Conservation (phyloP, 2,888 invertebrate species). For the Marasmarcha lunaedactyla region DNA sequence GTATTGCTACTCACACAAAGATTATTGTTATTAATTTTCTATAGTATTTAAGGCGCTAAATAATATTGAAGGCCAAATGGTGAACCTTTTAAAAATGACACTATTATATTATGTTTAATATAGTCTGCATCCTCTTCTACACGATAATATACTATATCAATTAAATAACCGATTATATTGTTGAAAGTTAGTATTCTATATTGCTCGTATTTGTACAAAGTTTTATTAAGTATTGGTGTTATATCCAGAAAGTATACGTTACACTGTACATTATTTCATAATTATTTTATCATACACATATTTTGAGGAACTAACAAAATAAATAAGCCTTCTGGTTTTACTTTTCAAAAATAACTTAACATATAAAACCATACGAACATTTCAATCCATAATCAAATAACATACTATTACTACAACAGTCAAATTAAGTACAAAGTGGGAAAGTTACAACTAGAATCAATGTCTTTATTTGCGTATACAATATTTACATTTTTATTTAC, state of each 20-base stretch:
- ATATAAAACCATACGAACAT: slow-evolving; percentile 5
- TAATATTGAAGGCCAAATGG: slow-evolving; percentile 1
- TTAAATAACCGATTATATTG: slow-evolving; percentile 53
- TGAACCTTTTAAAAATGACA: slow-evolving; percentile 2
- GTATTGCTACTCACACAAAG: no score
- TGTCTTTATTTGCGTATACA: slow-evolving; percentile 46
- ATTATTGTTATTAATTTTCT: slow-evolving; percentile 1
- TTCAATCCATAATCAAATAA: slow-evolving; percentile 22
- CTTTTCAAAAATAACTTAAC: slow-evolving; percentile 5
- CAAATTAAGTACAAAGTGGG: slow-evolving; percentile 57
- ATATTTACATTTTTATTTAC: slow-evolving; percentile 64
- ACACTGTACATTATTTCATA: slow-evolving; percentile 45
- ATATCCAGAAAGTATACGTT: slow-evolving; percentile 56
- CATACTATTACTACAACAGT: slow-evolving; percentile 34
- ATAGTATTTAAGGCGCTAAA: background rate
- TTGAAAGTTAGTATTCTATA: slow-evolving; percentile 57
- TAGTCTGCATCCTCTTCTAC: slow-evolving; percentile 8
- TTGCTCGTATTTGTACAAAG: slow-evolving; percentile 70
- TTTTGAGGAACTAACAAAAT: slow-evolving; percentile 37
- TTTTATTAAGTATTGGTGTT: slow-evolving; percentile 66
- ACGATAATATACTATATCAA: slow-evolving; percentile 49
- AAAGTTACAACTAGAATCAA: slow-evolving; percentile 18
- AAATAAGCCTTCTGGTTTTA: slow-evolving; percentile 6
- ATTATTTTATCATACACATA: slow-evolving; percentile 29
- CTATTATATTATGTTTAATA: background rate